Evolutionary conservation across 2,113 vertebrate species (phyloP).

Genomic region (Leiothrix lutea): DNA sequence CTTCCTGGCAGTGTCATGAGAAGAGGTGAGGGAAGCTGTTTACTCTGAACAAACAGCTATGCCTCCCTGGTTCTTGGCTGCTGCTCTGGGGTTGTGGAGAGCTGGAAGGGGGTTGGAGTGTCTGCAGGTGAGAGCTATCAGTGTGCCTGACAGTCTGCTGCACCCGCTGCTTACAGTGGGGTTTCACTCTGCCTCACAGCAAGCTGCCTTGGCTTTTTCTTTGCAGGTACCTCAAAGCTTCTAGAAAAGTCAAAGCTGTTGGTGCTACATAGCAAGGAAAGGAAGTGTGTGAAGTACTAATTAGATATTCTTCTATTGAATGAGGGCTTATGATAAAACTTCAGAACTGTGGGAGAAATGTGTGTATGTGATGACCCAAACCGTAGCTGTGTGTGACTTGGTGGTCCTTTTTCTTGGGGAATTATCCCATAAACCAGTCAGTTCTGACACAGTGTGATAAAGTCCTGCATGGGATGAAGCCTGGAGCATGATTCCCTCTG

Average conservation of each 20-base stretch:
- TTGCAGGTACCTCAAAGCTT: not conserved
- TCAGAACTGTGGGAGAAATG: not conserved
- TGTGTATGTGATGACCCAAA: not conserved
- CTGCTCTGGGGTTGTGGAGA: not conserved
- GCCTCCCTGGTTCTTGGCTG: not conserved
- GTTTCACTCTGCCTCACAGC: not conserved
- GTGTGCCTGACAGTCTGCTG: not conserved
- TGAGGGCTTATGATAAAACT: not conserved
- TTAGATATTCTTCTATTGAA: not conserved
- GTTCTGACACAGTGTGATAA: not conserved
- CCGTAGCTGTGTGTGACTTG: accelerated
- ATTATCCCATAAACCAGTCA: not conserved
- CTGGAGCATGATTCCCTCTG: not conserved
- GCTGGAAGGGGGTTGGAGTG: not conserved
- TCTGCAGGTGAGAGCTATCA: accelerated
- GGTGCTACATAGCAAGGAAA: not conserved
- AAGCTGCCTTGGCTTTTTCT: not conserved
- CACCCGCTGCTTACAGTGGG: accelerated
- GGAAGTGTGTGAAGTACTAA: not conserved
- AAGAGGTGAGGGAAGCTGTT: not conserved
- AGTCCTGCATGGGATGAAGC: not conserved
- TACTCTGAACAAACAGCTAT: not conserved
- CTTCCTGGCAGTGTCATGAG: not conserved
- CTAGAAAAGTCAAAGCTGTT: not conserved
- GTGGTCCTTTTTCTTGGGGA: not conserved